Evolutionary conservation across 2,113 vertebrate species (phyloP), one percentile per base, ranked within the genome.

Genomic region (Lophius piscatorius): DNA sequence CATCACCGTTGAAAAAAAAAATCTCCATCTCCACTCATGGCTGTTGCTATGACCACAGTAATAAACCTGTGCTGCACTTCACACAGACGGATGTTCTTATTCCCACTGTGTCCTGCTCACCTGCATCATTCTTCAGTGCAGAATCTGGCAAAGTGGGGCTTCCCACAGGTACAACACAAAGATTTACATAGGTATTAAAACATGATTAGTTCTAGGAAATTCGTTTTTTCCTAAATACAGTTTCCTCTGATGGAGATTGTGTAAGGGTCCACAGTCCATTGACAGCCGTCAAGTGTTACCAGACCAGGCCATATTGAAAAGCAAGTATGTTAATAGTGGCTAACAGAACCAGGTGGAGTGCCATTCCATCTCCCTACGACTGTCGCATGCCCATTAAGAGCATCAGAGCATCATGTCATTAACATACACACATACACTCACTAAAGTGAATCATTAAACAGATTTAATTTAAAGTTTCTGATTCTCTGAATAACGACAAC

Each of bases 41-140:
- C 76, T 78, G 87, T 90, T 90, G 85, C 86, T 87, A 90, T 89
- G 89, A 81, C 72, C 89, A 90, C 89, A 46, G 79, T 59, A 74
- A 83, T 88, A 87, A 82, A 86, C 74, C 75, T 51, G 76, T 16
- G 59, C 71, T 35, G 63, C 46, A 24, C 36, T 68, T 56, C 11
- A 35, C 55, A 50, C 48, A 52, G 54, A 78, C 39, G 33, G 61
- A 61, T 46, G 38, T 44, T 41, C 36, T 63, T 35, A 33, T 52
- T 35, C 38, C 58, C 21, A 22, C 44, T 24, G 35, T 50, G 42
- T 71, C 46, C 70, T 24, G 51, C 24, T 33, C 42, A 60, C 40
- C 22, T 50, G 23, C 34, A 17, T 44, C 48, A 9, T 16, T 70
- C 26, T 13, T 66, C 13, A 17, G 11, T 40, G 21, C 5, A 48